These are phyloP conservation scores for Diadromus collaris DNA, from an alignment of 2,888 invertebrate genomes.

Conservation along the genomic window DNA sequence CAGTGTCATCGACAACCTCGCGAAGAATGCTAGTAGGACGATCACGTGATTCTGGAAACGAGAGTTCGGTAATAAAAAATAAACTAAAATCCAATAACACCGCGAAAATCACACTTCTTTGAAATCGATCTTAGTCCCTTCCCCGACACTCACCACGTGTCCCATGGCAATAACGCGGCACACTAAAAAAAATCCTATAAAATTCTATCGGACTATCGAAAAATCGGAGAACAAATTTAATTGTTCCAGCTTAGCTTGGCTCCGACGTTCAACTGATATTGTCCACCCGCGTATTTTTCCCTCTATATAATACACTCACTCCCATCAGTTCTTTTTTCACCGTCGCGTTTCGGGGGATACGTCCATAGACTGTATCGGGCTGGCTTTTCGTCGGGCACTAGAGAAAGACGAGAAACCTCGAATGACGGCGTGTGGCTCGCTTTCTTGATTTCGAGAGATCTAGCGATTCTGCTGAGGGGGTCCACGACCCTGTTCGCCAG, in stretches of 20 bases:
- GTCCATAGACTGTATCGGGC: conserved; percentile 34
- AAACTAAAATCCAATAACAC: neutral
- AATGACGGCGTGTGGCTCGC: conserved; percentile 48
- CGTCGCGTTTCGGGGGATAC: conserved; percentile 44
- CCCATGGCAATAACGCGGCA: conserved; percentile 66
- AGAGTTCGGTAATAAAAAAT: conserved; percentile 15
- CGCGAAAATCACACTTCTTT: conserved; percentile 19
- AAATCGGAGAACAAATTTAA: conserved; percentile 49
- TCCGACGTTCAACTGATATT: conserved; percentile 64
- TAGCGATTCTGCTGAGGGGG: conserved; percentile 48
- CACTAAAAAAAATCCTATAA: neutral
- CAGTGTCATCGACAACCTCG: conserved; percentile 9
- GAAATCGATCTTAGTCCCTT: conserved; percentile 5
- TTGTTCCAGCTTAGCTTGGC: conserved; percentile 54
- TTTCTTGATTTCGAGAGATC: conserved; percentile 61
- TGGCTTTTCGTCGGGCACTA: conserved; percentile 48
- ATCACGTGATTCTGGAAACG: conserved; percentile 51
- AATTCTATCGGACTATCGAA: conserved; percentile 15
- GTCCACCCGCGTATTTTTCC: conserved; percentile 63
- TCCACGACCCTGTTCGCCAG: conserved; percentile 58
- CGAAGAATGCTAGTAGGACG: conserved; percentile 36
- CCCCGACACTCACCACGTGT: conserved; percentile 69
- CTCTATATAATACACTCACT: conserved; percentile 71
- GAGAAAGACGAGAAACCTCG: conserved; percentile 49
- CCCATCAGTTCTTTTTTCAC: conserved; percentile 45